Evolutionary conservation across 2,113 vertebrate species (phyloP), one percentile per base, ranked within the genome.

Genomic region (Parus major): DNA sequence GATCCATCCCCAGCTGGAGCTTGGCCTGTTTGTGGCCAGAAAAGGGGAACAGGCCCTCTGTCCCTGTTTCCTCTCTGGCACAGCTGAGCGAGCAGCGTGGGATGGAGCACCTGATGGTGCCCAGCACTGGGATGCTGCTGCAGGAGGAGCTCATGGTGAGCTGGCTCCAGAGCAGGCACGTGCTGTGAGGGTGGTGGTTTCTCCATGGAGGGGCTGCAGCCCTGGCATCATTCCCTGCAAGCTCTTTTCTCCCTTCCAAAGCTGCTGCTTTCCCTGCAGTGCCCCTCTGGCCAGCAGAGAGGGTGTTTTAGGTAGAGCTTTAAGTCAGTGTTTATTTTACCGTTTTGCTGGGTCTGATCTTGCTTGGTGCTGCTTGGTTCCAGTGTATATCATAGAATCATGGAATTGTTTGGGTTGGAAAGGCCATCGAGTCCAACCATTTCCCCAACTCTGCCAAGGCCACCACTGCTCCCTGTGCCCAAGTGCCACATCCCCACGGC

Each of bases 41-140:
- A 92, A 88, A 94, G 86, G 64, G 86, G 95, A 95, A 93, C 36
- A 41, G 81, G 64, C 53, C n/a, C 27, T 71, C 29, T 63, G 65
- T 61, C 70, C 70, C 59, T 5, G 4, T 60, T 70, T 86, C 55
- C 31, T 82, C 24, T 29, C 22, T 59, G 15, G 0, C 80, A 23
- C 49, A 75, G 93, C 94, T 91, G 80, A 73, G 65, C 4, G 46
- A 91, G 91, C 80, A 77, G 57, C 2, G 0, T 55, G 87, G 81
- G 42, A 68, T 63, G 82, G 47, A 76, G 87, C 83, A 75, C 2
- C 80, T 86, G 91, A 57, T 73, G 73, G 73, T 81, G 63, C 69
- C 84, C 60, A 63, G 8, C 0, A 0, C 22, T 5, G 46, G n/a
- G 60, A 10, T 78, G 57, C 39, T 77, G 29, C 81, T 60, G 39